phyloP scores from a whole-genome alignment of 2,888 invertebrate genomes.

The Papilio elwesi region DNA sequence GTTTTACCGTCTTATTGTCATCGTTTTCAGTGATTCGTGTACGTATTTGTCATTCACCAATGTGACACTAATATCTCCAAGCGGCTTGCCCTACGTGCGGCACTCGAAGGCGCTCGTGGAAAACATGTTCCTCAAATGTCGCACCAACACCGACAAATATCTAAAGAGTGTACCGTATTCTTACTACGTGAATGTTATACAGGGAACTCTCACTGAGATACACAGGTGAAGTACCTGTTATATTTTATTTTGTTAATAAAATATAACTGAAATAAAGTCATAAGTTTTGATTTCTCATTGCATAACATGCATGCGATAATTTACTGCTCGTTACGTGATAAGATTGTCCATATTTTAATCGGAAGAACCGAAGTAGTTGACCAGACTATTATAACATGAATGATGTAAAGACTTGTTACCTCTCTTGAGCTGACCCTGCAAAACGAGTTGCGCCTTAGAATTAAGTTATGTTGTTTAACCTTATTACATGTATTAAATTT shows the following conservation, averaged over 20 bases:
- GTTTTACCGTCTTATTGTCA: not conserved
- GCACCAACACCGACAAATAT: constrained; percentile 75
- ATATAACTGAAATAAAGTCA: not conserved
- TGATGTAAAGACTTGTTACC: no score
- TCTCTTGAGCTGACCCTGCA: no score
- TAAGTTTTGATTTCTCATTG: no score
- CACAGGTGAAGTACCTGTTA: no score
- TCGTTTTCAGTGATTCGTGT: constrained; percentile 63
- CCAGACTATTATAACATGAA: no score
- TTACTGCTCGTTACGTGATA: no score
- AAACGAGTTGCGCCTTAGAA: no score
- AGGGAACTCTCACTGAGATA: constrained; percentile 82
- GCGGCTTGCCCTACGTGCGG: constrained; percentile 78
- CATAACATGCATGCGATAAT: no score
- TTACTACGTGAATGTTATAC: constrained; percentile 87
- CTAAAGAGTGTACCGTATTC: constrained; percentile 84
- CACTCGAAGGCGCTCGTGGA: constrained; percentile 61
- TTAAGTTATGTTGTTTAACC: no score
- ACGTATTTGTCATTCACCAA: constrained; percentile 86
- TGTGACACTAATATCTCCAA: constrained; percentile 87
- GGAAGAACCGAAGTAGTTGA: no score
- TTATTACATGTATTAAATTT: no score
- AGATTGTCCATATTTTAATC: no score
- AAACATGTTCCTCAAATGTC: constrained; percentile 78
- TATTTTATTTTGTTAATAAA: constrained; percentile 37